Evolutionary conservation across 92 coral and sea anemone genomes (phyloP).

Genomic region (Chrysogorgia sp.): DNA sequence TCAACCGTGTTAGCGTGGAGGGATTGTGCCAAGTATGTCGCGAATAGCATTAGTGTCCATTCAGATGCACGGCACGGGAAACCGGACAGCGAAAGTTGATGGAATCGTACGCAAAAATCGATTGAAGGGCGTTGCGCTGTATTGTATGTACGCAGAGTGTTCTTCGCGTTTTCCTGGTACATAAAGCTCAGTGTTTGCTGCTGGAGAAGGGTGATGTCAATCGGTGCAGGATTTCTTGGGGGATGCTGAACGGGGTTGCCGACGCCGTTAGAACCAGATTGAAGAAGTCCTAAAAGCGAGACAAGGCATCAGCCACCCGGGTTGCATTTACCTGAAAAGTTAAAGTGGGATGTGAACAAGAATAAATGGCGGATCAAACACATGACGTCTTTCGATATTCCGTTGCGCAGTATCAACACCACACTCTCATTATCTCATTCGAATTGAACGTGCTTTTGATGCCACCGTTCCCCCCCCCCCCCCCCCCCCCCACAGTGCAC

Average conservation of each 20-base stretch:
- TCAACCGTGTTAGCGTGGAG: background rate
- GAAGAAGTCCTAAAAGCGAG: too few species aligned
- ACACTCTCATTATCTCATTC: too few species aligned
- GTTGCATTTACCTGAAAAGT: too few species aligned
- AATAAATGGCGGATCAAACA: too few species aligned
- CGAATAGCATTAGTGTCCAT: background rate
- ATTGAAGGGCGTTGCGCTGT: background rate
- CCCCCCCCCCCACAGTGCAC: too few species aligned
- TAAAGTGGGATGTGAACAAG: too few species aligned
- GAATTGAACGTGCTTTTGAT: too few species aligned
- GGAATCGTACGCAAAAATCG: background rate
- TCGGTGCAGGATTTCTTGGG: background rate
- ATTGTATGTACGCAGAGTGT: background rate
- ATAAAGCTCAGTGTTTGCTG: background rate
- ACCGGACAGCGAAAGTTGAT: background rate
- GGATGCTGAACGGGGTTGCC: background rate
- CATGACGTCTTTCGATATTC: too few species aligned
- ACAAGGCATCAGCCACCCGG: too few species aligned
- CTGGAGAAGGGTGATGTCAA: background rate
- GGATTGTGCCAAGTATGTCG: background rate
- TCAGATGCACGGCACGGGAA: background rate
- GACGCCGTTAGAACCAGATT: background rate
- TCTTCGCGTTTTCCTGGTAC: background rate
- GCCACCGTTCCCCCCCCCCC: too few species aligned
- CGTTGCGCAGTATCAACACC: too few species aligned